phyloP scores from a whole-genome alignment of 2,113 vertebrate genomes.

The Elephas maximus region DNA sequence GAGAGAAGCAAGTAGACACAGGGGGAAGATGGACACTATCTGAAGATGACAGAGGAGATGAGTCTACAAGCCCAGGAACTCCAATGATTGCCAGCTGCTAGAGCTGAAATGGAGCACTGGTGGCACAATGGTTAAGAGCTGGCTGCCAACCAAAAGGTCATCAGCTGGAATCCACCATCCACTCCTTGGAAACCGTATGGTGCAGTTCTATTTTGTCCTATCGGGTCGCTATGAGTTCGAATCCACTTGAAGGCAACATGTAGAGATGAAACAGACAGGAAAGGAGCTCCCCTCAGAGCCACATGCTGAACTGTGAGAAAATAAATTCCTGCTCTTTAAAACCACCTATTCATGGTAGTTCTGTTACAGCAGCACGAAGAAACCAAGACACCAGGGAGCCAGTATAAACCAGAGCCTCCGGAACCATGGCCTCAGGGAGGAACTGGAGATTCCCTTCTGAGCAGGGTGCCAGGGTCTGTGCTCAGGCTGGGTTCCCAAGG shows the following conservation, averaged over 20 bases:
- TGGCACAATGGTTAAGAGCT: too few species aligned
- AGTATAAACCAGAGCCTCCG: background rate
- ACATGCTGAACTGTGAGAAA: background rate
- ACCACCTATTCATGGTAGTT: background rate
- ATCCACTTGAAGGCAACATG: too few species aligned
- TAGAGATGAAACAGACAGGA: background rate
- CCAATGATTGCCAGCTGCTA: background rate
- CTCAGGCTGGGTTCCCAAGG: background rate
- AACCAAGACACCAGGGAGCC: background rate
- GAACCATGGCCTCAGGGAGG: background rate
- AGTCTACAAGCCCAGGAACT: background rate
- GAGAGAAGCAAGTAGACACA: background rate
- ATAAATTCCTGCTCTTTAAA: background rate
- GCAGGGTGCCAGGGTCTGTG: fast-evolving
- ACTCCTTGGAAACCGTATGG: too few species aligned
- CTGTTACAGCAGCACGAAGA: background rate
- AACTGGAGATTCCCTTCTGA: background rate
- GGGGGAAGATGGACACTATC: background rate
- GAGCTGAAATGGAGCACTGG: background rate
- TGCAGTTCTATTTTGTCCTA: too few species aligned
- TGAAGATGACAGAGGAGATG: background rate
- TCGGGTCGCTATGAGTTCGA: too few species aligned
- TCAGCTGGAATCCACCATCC: too few species aligned
- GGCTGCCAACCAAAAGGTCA: too few species aligned
- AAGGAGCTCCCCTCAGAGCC: background rate